Base-by-base conservation (phyloP, 53 echinoderm and acorn worm genomes). In the Holothuria scabra region DNA sequence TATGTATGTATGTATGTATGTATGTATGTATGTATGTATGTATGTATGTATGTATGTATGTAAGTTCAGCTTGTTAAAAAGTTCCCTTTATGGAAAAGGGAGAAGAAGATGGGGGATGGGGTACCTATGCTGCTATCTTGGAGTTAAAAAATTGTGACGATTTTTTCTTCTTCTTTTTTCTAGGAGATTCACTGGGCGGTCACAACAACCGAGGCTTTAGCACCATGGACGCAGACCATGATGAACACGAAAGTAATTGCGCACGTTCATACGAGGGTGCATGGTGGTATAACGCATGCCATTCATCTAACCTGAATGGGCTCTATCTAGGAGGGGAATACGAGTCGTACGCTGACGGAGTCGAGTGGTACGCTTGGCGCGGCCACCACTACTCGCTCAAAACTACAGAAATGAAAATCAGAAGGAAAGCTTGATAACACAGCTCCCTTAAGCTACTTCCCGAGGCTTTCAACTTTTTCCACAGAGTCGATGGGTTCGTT, bases 241-340 rank as follows among this genome's bases (percentile, higher is more conserved):
- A 89, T 28, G 19, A 3, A 31, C 4, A 12, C 11, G 6, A 10
- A 16, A 0, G 1, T 28, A 85, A 79, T 18, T 84, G 85, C 46
- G 79, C 84, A 4, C 28, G 3, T 1, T 0, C 20, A 7, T 79
- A 63, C 57, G 67, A 66, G 10, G 89, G 85, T 44, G 89, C 56
- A 26, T 84, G 89, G 84, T 89, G 89, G 84, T 84, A 85, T 64
- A 46, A 20, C 0, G 60, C 8, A n/a, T 83, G 88, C 31, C 74
- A 76, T 33, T 1, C 21, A 14, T 33, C 83, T 19, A 85, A 85
- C 66, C 79, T 89, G 24, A 89, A 84, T 59, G 89, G 85, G 12
- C 46, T 56, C 18, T 89, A 89, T 64, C 84, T 63, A 5, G 82
- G 34, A 20, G 84, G 88, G 12, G 63, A 24, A 11, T 65, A 88